phyloP scores from a whole-genome alignment of 2,888 invertebrate species.

The Epistrophella euchroma region DNA sequence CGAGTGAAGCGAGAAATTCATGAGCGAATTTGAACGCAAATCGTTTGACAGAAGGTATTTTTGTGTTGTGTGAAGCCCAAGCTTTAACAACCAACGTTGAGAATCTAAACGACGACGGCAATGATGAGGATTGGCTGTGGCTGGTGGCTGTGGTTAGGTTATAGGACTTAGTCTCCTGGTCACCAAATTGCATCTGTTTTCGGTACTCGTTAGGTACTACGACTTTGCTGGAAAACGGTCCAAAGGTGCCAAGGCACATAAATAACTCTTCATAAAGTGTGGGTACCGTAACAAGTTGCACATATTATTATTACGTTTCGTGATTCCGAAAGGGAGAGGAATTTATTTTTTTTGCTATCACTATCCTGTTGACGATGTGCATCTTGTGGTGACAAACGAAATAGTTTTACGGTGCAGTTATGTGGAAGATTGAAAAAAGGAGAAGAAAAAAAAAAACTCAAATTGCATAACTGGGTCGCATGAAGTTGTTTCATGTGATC shows the following conservation, averaged over 20 bases:
- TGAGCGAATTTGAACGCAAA: conserved; percentile 72
- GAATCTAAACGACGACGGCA: conserved; percentile 17
- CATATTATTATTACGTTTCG: conserved; percentile 46
- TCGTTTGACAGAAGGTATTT: conserved; percentile 61
- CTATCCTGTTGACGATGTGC: conserved; percentile 23
- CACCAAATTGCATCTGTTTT: conserved; percentile 56
- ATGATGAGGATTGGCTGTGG: conserved; percentile 34
- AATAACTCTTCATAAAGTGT: conserved; percentile 47
- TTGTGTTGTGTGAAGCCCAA: conserved; percentile 30
- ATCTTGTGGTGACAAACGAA: conserved; percentile 34
- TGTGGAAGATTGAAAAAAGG: conserved; percentile 28
- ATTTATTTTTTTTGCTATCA: conserved; percentile 36
- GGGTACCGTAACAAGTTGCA: conserved; percentile 61
- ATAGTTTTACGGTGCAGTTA: conserved; percentile 38
- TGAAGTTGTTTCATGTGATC: conserved; percentile 21
- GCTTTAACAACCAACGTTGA: not conserved
- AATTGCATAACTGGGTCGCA: conserved; percentile 34
- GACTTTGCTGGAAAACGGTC: conserved; percentile 31
- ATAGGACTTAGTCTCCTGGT: conserved; percentile 44
- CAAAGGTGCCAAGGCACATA: conserved; percentile 45
- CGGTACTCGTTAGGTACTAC: not conserved
- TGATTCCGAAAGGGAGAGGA: conserved; percentile 60
- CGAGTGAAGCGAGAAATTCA: conserved; percentile 68
- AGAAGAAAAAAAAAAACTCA: not conserved
- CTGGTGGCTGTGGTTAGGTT: conserved; percentile 8